phyloP scores from a whole-genome alignment of 2,797 vertebrate genomes.

The Graptemys geographica region DNA sequence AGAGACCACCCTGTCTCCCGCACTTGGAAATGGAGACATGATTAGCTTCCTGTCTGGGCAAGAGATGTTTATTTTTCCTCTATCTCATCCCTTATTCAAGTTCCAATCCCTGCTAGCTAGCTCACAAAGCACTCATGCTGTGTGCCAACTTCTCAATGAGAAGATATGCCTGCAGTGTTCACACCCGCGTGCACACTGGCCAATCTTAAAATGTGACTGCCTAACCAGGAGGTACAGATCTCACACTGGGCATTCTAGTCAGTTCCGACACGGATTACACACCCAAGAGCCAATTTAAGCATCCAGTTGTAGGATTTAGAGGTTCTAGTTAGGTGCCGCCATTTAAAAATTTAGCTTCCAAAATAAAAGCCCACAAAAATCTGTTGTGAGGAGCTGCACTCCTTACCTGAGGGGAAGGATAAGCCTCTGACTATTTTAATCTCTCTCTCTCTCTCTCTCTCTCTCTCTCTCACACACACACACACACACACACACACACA shows the following conservation, averaged over 20 bases:
- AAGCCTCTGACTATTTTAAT: neutral
- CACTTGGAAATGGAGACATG: constrained; percentile 16
- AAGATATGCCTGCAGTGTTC: neutral
- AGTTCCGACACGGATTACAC: neutral
- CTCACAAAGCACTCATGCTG: neutral
- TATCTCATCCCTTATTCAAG: neutral
- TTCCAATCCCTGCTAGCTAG: constrained; percentile 7
- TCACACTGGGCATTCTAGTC: neutral
- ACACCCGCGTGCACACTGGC: neutral
- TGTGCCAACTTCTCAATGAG: constrained; percentile 13
- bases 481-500: neutral
- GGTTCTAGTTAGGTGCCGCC: neutral
- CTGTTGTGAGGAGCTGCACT: neutral
- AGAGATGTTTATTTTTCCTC: constrained; percentile 20
- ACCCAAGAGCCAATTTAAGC: neutral
- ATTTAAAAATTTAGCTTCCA: rapidly evolving
- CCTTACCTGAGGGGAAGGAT: neutral
- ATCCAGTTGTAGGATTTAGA: neutral
- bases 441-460: no score
- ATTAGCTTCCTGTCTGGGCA: neutral
- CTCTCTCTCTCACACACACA: neutral
- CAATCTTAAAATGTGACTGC: neutral
- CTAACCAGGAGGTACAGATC: neutral
- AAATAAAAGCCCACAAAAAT: neutral
- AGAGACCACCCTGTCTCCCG: constrained; percentile 52